These are phyloP conservation scores for Adoxophyes honmai DNA, from an alignment of 1,140 invertebrate genomes.

Conservation along the genomic window DNA sequence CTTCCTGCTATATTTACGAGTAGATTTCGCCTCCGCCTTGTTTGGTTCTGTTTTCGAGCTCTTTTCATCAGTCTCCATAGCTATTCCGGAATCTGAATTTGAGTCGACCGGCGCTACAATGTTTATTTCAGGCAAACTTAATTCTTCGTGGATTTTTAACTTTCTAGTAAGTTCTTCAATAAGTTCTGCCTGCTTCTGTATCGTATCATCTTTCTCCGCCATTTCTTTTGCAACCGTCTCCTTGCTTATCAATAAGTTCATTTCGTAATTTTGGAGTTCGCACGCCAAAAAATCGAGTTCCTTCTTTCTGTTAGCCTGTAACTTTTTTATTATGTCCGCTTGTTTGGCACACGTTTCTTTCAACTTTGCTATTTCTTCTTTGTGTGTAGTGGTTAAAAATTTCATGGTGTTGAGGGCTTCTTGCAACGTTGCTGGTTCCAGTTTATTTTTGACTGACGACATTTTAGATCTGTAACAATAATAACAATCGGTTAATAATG, in stretches of 20 bases:
- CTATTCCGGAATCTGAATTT: conserved; percentile 67
- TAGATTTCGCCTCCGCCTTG: conserved; percentile 50
- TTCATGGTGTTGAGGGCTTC: conserved; percentile 67
- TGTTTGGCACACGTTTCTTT: conserved; percentile 56
- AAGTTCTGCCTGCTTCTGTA: conserved; percentile 50
- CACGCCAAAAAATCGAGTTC: conserved; percentile 63
- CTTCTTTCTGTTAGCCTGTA: conserved; percentile 62
- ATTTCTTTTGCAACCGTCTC: conserved; percentile 58
- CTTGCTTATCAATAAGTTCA: conserved; percentile 54
- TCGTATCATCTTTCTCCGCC: conserved; percentile 58
- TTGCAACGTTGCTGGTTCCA: conserved; percentile 58
- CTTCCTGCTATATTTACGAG: conserved; percentile 58
- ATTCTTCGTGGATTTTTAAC: conserved; percentile 40
- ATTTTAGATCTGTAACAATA: conserved; percentile 57
- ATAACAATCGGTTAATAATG: conserved; percentile 4
- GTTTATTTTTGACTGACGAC: conserved; percentile 38
- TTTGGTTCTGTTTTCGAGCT: conserved; percentile 38
- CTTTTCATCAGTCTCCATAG: conserved; percentile 57
- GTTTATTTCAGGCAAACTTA: conserved; percentile 48
- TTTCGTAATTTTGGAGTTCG: conserved; percentile 67
- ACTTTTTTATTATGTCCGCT: conserved; percentile 53
- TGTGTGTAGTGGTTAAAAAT: conserved; percentile 62
- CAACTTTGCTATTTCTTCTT: conserved; percentile 57
- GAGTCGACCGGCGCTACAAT: conserved; percentile 46
- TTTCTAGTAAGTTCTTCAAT: conserved; percentile 60